Conservation (phyloP, 1,140 invertebrate species). For the Dryas iulia region DNA sequence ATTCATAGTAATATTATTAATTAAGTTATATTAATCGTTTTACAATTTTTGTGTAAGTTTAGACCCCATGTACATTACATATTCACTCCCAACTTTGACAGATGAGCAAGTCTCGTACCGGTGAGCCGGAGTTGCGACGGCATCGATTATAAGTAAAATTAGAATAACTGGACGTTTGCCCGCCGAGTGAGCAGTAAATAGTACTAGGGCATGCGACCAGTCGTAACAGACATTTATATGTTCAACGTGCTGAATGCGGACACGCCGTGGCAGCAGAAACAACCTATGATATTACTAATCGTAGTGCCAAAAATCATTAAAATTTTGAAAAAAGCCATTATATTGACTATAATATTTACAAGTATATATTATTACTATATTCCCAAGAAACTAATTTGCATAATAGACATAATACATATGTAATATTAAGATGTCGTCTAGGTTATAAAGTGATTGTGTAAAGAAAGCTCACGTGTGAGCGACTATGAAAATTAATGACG, state of each 20-base stretch:
- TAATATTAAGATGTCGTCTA: not conserved
- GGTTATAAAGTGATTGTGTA: not conserved
- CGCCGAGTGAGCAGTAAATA: slow-evolving; percentile 71
- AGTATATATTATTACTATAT: not conserved
- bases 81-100: slow-evolving; percentile 32
- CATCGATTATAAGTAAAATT: slow-evolving; percentile 79
- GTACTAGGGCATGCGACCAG: slow-evolving; percentile 78
- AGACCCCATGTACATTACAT: not conserved
- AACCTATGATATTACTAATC: slow-evolving; percentile 7
- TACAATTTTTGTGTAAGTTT: too few species aligned
- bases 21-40: too few species aligned
- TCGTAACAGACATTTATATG: slow-evolving; percentile 71
- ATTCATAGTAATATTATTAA: too few species aligned
- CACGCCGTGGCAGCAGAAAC: slow-evolving; percentile 47
- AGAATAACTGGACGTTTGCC: slow-evolving; percentile 79
- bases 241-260: slow-evolving; percentile 63
- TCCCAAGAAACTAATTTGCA: too few species aligned
- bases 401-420: too few species aligned
- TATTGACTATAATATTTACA: not conserved
- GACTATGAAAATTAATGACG: slow-evolving; percentile 7
- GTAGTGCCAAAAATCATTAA: not conserved
- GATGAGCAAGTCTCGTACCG: slow-evolving; percentile 66
- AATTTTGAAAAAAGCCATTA: not conserved
- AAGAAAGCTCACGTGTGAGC: not conserved
- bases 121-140: slow-evolving; percentile 66